Base-by-base conservation (phyloP, 2,888 invertebrate genomes). In the Timema cristinae region DNA sequence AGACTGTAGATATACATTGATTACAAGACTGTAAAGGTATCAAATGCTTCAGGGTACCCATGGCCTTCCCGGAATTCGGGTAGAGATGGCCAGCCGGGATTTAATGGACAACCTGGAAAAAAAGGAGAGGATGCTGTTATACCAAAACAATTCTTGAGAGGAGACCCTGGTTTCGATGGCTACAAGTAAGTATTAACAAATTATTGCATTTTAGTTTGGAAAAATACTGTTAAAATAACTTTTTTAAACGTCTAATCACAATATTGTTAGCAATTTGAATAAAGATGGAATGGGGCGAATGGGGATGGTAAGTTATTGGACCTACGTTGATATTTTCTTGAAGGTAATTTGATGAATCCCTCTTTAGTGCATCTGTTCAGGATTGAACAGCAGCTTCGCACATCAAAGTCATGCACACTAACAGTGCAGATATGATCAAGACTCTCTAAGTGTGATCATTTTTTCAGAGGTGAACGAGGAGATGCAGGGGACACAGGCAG, bases 121-220 rank as follows among this genome's bases (percentile, higher is more conserved):
- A 87, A 87, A 78, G 91, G 90, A 75, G 88, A 89, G 72, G 80
- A 85, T 5, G 86, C 86, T 0, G 78, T 80, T 49, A 81, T 84
- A 7, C 84, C 87, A 0, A 83, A 83, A 75, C 81, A 84, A 74
- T 80, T 77, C 47, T 79, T 88, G 16, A 81, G 82, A 6, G 87
- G 88, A 51, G 85, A 87, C 69, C 77, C 80, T 4, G 87, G 87
- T 13, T 72, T 75, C n/a, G 74, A 79, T 74, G 85, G 85, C 61
- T 72, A 67, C 63, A 78, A 77, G 84, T 83, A 79, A 79, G 68
- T 66, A 32, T 16, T 49, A 48, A 48, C 66, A 32, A 8, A 66
- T 7, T 66, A 32, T 48, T 16, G 10, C 8, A 16, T 61, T 50
- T 48, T 63, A 32, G 13, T 70, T 59, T 61, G 7, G 48, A 61